Evolutionary conservation across 2,888 invertebrate genomes (phyloP).

Genomic region (Epicampocera succincta): DNA sequence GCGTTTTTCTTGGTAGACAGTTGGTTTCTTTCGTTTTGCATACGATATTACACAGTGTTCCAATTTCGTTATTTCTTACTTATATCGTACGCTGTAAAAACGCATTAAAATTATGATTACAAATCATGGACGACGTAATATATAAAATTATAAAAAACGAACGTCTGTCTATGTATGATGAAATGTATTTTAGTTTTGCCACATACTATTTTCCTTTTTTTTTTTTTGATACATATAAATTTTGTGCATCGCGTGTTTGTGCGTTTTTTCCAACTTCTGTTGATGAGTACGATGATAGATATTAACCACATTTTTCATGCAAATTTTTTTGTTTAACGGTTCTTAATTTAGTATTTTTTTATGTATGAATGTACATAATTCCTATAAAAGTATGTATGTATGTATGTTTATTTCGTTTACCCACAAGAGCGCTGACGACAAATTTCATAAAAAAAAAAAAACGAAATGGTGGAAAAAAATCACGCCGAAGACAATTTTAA

Average conservation of each 20-base stretch:
- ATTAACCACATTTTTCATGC: conserved; percentile 65
- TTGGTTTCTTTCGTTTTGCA: conserved; percentile 8
- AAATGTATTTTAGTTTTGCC: conserved; percentile 69
- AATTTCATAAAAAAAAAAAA: conserved; percentile 17
- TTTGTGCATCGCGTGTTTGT: conserved; percentile 39
- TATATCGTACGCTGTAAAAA: conserved; percentile 50
- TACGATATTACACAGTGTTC: conserved; percentile 56
- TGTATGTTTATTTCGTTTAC: conserved; percentile 65
- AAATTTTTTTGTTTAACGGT: conserved; percentile 44
- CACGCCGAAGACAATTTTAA: conserved; percentile 74
- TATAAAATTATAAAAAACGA: conserved; percentile 24
- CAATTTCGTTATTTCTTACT: conserved; percentile 54
- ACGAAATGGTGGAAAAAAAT: conserved; percentile 39
- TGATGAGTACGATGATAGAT: conserved; percentile 59
- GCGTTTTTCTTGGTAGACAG: conserved; percentile 33
- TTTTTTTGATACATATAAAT: conserved; percentile 11
- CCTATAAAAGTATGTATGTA: conserved; percentile 27
- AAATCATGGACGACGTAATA: conserved; percentile 47
- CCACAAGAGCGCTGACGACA: conserved; percentile 28
- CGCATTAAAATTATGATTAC: conserved; percentile 69
- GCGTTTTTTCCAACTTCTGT: conserved; percentile 29
- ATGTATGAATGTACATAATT: conserved; percentile 21
- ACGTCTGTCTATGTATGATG: conserved; percentile 64
- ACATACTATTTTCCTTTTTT: conserved; percentile 29
- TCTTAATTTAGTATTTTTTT: conserved; percentile 49